Conservation (phyloP, 2,797 vertebrate species). For the Gymnoscopelus braueri region DNA sequence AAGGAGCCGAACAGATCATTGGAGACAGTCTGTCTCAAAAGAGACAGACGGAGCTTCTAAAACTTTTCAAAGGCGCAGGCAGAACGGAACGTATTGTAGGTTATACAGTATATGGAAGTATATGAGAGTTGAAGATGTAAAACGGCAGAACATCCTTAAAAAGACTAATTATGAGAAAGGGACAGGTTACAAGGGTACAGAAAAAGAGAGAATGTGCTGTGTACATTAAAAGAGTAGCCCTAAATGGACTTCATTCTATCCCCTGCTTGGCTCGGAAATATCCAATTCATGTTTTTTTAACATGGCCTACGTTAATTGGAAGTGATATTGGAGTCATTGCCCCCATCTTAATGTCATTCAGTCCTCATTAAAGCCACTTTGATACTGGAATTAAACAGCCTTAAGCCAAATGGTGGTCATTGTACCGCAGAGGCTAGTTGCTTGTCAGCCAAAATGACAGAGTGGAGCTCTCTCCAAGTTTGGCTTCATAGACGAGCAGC, state of each 20-base stretch:
- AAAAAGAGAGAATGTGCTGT: constrained; percentile 5
- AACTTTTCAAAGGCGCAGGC: background rate
- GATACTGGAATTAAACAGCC: constrained; percentile 77
- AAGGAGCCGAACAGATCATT: background rate
- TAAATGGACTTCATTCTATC: constrained; percentile 66
- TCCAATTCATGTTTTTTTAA: constrained; percentile 67
- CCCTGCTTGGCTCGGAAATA: constrained; percentile 58
- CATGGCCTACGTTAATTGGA: constrained; percentile 75
- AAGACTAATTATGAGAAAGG: background rate
- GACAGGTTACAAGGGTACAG: background rate
- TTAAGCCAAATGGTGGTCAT: constrained; percentile 69
- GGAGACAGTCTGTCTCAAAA: background rate
- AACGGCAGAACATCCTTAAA: background rate
- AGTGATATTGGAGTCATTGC: constrained; percentile 71
- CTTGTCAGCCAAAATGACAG: constrained; percentile 62
- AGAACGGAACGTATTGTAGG: background rate
- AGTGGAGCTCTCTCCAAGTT: constrained; percentile 58
- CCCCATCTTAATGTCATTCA: constrained; percentile 71
- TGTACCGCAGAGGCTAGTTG: constrained; percentile 57
- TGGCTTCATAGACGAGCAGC: background rate
- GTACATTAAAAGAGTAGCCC: background rate
- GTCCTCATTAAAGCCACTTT: constrained; percentile 78
- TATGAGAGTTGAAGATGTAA: background rate
- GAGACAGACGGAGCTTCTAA: background rate
- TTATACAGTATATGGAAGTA: background rate